Conservation (phyloP, 2,888 invertebrate species). For the Tolmerus cingulatus region DNA sequence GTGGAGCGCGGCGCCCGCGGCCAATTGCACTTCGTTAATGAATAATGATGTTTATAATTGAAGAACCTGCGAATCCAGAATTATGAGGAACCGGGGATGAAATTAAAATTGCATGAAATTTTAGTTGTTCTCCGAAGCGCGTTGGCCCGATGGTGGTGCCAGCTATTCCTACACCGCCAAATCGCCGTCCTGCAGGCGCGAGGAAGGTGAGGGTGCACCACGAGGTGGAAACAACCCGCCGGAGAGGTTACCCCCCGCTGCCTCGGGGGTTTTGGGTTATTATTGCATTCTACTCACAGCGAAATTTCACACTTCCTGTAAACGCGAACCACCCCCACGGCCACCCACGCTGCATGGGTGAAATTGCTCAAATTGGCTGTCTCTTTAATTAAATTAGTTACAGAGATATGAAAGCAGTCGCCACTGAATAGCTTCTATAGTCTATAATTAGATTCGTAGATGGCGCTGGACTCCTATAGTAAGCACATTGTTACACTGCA, state of each 20-base stretch:
- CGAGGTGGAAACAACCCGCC: background rate
- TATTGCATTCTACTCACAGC: background rate
- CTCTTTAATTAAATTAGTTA: background rate
- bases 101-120: background rate
- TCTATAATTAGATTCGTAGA: background rate
- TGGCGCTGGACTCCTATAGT: background rate
- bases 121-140: background rate
- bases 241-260: background rate
- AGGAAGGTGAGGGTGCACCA: background rate
- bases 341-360: background rate
- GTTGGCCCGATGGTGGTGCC: background rate
- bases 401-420: background rate
- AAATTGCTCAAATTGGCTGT: background rate
- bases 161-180: background rate
- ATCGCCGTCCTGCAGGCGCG: background rate
- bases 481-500: no score
- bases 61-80: background rate
- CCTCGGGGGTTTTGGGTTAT: background rate
- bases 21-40: background rate
- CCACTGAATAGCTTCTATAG: background rate
- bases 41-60: background rate
- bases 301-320: background rate
- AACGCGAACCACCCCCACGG: background rate
- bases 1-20: background rate
- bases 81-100: background rate